Evolutionary conservation across 2,888 invertebrate genomes (phyloP).

Genomic region (Cephus runcator): DNA sequence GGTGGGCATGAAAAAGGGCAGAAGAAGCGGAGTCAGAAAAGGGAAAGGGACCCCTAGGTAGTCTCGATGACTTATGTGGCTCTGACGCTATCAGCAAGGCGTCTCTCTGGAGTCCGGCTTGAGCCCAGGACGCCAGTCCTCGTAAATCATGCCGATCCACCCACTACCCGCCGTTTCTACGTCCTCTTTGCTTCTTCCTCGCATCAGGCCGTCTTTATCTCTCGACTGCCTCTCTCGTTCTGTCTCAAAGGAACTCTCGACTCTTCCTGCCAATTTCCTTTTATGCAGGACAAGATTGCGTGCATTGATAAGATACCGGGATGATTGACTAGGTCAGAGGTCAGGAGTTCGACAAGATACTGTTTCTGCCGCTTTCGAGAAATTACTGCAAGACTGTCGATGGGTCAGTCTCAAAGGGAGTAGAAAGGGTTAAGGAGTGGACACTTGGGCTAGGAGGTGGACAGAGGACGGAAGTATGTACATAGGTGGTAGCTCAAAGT

Average conservation of each 20-base stretch:
- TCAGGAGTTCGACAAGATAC: too few species aligned
- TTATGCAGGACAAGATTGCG: too few species aligned
- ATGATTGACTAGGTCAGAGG: slow-evolving; percentile 59
- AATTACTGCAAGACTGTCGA: too few species aligned
- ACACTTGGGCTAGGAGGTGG: too few species aligned
- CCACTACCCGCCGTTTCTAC: slow-evolving; percentile 46
- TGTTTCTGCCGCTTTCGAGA: too few species aligned
- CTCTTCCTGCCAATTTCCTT: slow-evolving; percentile 3
- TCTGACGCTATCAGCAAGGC: slow-evolving; percentile 64
- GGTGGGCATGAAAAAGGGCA: background rate
- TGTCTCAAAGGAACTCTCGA: slow-evolving; percentile 12
- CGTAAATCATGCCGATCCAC: slow-evolving; percentile 64
- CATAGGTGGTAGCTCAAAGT: too few species aligned
- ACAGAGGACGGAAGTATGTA: too few species aligned
- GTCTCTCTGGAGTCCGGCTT: slow-evolving; percentile 61
- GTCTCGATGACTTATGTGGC: slow-evolving; percentile 65
- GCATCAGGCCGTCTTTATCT: slow-evolving; percentile 31
- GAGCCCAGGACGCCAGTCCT: slow-evolving; percentile 58
- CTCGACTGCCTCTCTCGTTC: slow-evolving; percentile 23
- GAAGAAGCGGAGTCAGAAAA: slow-evolving; percentile 8
- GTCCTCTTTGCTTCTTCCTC: slow-evolving; percentile 17
- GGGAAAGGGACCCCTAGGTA: slow-evolving; percentile 53
- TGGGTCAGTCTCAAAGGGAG: too few species aligned
- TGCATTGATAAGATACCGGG: slow-evolving; percentile 43
- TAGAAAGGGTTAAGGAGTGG: too few species aligned